phyloP scores from a whole-genome alignment of 2,888 invertebrate species.

The Cheilosia scutellata region DNA sequence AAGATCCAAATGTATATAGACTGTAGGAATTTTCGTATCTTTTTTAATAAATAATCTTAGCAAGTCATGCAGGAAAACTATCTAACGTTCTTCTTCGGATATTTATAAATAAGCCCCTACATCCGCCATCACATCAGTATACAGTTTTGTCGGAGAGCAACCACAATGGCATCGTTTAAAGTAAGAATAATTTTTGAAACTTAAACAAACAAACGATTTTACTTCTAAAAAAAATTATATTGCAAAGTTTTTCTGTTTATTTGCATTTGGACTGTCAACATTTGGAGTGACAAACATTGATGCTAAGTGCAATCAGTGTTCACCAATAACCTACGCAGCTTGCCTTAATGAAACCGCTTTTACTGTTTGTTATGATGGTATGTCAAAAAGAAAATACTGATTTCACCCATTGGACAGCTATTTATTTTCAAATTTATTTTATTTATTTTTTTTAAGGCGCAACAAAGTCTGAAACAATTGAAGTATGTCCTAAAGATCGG shows the following conservation, averaged over 20 bases:
- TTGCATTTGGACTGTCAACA: not conserved
- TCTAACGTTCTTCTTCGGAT: too few relatives aligned
- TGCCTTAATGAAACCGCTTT: constrained; percentile 32
- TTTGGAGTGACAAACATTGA: not conserved
- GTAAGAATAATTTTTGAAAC: too few relatives aligned
- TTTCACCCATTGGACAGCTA: too few relatives aligned
- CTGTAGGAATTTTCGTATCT: too few relatives aligned
- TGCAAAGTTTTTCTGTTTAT: not conserved
- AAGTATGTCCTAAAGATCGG: not conserved
- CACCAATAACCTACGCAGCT: not conserved
- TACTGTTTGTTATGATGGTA: constrained; percentile 5
- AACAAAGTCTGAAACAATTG: not conserved
- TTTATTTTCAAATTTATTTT: not conserved
- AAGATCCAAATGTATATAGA: too few relatives aligned
- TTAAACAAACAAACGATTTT: not conserved
- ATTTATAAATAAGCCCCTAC: too few relatives aligned
- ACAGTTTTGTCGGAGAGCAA: too few relatives aligned
- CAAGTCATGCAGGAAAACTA: too few relatives aligned
- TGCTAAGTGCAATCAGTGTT: not conserved
- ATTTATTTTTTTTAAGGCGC: not conserved
- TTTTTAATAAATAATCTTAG: too few relatives aligned
- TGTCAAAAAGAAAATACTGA: not conserved
- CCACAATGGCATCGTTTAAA: too few relatives aligned
- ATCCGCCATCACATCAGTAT: too few relatives aligned
- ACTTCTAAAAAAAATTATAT: not conserved